phyloP scores from a whole-genome alignment of 1,140 invertebrate genomes.

The Chlorops oryzae region DNA sequence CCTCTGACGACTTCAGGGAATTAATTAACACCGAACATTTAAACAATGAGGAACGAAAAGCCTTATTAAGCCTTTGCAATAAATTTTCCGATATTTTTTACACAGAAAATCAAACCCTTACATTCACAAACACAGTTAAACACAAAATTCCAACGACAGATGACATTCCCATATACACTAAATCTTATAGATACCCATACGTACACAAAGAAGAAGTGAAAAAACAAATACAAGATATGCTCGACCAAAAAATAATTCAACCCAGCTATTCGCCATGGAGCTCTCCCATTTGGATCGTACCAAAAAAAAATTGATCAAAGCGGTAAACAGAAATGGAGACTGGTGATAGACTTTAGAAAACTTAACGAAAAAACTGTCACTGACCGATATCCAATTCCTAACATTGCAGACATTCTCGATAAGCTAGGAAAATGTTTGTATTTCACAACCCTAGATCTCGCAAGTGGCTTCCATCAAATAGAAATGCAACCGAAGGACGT shows the following conservation, averaged over 20 bases:
- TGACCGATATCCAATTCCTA: constrained; percentile 52
- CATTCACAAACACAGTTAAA: no score
- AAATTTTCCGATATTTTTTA: no score
- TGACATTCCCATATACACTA: constrained; percentile 25
- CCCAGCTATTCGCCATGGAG: constrained; percentile 17
- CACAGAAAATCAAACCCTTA: no score
- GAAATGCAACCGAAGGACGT: constrained; percentile 33
- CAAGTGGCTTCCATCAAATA: constrained; percentile 52
- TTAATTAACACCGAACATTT: no score
- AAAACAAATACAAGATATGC: constrained; percentile 33
- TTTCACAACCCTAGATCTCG: constrained; percentile 49
- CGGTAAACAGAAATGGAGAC: constrained; percentile 26
- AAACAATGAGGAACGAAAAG: no score
- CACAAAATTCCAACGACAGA: constrained; percentile 25
- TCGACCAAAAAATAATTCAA: constrained; percentile 21
- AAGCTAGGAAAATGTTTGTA: constrained; percentile 41
- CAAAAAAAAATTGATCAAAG: constrained; percentile 32
- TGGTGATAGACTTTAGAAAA: constrained; percentile 47
- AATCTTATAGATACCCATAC: constrained; percentile 39
- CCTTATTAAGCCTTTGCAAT: no score
- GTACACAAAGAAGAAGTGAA: constrained; percentile 35
- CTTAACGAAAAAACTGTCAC: constrained; percentile 45
- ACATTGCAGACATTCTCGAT: constrained; percentile 48
- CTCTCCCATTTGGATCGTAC: constrained; percentile 22
- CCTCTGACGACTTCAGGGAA: no score